These are phyloP conservation scores for Pseudotriccus pelzelni DNA, from an alignment of 2,797 vertebrate species.

Conservation along the genomic window DNA sequence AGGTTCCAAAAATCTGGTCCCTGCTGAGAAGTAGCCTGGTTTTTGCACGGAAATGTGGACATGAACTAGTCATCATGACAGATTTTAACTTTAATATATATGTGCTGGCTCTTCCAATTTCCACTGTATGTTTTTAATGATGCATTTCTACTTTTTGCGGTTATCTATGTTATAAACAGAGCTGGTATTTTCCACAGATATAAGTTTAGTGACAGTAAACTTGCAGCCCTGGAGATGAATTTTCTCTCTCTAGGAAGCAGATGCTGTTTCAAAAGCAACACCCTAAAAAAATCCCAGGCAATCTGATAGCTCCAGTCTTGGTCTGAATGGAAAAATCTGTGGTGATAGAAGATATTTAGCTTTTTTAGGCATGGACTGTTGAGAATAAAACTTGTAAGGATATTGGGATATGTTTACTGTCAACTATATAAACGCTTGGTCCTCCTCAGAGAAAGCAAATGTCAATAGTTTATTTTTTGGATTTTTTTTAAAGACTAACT, in stretches of 20 bases:
- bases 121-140: neutral
- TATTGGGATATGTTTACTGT: neutral
- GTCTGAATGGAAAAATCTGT: neutral
- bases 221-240: neutral
- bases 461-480: neutral
- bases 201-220: neutral
- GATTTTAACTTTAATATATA: neutral
- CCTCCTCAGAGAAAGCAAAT: neutral
- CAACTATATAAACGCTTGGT: neutral
- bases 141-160: neutral
- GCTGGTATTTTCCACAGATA: neutral
- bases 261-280: neutral
- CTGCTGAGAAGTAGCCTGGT: neutral
- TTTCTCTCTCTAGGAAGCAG: neutral
- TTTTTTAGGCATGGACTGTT: neutral
- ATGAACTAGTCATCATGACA: neutral
- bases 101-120: neutral
- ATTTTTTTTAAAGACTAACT: neutral
- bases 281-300: neutral
- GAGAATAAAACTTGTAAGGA: neutral
- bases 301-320: neutral
- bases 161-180: neutral
- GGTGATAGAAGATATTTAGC: neutral
- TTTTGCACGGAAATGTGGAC: neutral
- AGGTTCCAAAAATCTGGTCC: neutral